Base-by-base conservation (phyloP, 2,113 vertebrate species). In the Drymodes brunneopygia region DNA sequence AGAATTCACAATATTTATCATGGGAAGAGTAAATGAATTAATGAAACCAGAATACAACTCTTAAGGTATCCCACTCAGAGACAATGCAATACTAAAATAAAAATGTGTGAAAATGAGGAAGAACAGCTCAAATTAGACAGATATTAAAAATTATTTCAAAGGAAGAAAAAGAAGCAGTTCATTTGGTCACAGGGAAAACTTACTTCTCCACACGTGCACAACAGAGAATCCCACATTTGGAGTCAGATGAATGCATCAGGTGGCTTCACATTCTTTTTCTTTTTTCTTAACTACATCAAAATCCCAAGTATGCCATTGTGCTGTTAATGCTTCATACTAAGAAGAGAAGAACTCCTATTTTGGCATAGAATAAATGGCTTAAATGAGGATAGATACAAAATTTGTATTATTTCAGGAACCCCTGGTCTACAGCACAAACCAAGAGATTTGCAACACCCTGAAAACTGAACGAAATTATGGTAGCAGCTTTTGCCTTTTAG, bases 21-120 rank as follows among this genome's bases (percentile, higher is more conserved):
- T 22, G 45, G 80, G 62, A 94, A 74, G 33, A 90, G 57, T 74
- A 87, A 90, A 96, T 86, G 58, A 75, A 71, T 50, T 90, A 77
- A 94, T 78, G 90, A 96, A 96, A 78, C 31, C 90, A 92, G 79
- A 88, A 88, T 67, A 94, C 91, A 85, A 33, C 72, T 95, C 71
- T 73, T 89, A 90, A 92, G 88, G 40, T 87, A 89, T 86, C 35
- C 25, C 35, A 51, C 21, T 71, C 8, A 5, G 48, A 23, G 24
- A 97, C 83, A 82, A 92, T 5, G 9, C 29, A 86, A 81, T 28
- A 81, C 19, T 58, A 82, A 66, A 90, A 57, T 28, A 78, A 94
- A 93, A 74, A 88, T 12, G 2, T 51, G 17, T 50, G 65, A 77
- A 77, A 91, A 69, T 23, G 44, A 86, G 45, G 56, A 47, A 36